Evolutionary conservation across 1,140 invertebrate genomes (phyloP).

Genomic region (Lamellibrachia luymesi): DNA sequence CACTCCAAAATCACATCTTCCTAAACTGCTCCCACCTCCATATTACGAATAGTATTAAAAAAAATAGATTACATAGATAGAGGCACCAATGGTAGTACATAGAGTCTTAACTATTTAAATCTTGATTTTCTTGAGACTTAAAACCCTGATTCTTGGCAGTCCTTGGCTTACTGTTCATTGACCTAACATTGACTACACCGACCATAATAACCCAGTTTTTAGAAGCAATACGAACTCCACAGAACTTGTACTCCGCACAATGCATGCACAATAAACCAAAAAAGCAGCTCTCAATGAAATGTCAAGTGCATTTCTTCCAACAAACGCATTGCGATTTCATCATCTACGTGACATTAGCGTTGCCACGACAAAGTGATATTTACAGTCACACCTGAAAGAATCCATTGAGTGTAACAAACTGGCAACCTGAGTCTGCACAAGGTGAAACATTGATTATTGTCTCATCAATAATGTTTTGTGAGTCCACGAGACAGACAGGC

Average conservation of each 20-base stretch:
- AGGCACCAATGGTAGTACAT: too few relatives aligned
- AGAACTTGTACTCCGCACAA: neutral
- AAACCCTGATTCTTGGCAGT: too few relatives aligned
- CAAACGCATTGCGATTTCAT: neutral
- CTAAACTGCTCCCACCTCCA: too few relatives aligned
- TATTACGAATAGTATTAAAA: too few relatives aligned
- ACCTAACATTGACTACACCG: neutral
- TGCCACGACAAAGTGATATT: neutral
- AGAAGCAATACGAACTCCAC: too few relatives aligned
- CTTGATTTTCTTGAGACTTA: too few relatives aligned
- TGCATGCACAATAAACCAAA: neutral
- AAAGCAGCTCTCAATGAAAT: neutral
- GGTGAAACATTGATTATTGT: constrained; percentile 5
- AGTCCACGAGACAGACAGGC: neutral
- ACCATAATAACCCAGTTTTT: neutral
- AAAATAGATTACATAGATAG: too few relatives aligned
- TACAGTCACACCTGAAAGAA: neutral
- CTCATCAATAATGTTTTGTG: neutral
- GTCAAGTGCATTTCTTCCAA: neutral
- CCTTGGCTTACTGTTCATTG: too few relatives aligned
- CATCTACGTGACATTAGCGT: neutral
- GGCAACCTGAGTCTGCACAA: neutral
- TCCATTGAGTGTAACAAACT: neutral
- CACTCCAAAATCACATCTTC: too few relatives aligned
- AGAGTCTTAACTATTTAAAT: too few relatives aligned